Conservation (phyloP, 2,797 vertebrate genomes). For the Enteromius trimaculatus region DNA sequence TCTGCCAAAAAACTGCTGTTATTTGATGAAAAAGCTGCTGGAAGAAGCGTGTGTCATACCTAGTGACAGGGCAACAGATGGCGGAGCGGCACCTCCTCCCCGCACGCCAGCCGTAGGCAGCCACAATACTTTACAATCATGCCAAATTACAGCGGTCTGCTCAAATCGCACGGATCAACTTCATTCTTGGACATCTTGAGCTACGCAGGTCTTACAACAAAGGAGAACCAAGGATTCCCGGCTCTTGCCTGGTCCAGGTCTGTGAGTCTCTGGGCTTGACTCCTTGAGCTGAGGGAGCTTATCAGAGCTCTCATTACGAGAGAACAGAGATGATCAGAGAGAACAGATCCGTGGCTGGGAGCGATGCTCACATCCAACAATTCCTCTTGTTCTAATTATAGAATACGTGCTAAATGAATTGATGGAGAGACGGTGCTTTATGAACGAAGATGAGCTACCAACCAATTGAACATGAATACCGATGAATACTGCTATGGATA, state of each 20-base stretch:
- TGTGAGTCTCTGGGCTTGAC: not conserved
- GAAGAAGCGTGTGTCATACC: conserved; percentile 59
- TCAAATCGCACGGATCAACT: conserved; percentile 65
- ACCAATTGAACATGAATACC: conserved; percentile 6
- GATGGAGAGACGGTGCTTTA: not conserved
- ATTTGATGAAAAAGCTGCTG: conserved; percentile 47
- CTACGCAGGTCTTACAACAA: not conserved
- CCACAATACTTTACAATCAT: conserved; percentile 64
- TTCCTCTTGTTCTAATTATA: conserved; percentile 42
- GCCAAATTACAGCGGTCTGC: conserved; percentile 66
- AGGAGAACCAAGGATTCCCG: conserved; percentile 18
- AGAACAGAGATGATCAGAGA: conserved; percentile 40
- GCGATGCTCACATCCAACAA: conserved; percentile 26
- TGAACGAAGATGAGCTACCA: not conserved
- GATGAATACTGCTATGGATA: not conserved
- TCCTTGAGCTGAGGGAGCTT: conserved; percentile 19
- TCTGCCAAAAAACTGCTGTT: conserved; percentile 43
- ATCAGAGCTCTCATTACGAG: conserved; percentile 24
- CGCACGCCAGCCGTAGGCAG: conserved; percentile 66
- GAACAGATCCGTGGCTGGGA: conserved; percentile 25
- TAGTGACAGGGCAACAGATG: conserved; percentile 79
- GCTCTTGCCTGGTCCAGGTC: not conserved
- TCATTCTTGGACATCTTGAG: conserved; percentile 4
- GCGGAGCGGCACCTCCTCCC: conserved; percentile 75
- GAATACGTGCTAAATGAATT: conserved; percentile 19